Evolutionary conservation across 2,797 vertebrate genomes (phyloP).

Genomic region (Alcedo quadribrachys): DNA sequence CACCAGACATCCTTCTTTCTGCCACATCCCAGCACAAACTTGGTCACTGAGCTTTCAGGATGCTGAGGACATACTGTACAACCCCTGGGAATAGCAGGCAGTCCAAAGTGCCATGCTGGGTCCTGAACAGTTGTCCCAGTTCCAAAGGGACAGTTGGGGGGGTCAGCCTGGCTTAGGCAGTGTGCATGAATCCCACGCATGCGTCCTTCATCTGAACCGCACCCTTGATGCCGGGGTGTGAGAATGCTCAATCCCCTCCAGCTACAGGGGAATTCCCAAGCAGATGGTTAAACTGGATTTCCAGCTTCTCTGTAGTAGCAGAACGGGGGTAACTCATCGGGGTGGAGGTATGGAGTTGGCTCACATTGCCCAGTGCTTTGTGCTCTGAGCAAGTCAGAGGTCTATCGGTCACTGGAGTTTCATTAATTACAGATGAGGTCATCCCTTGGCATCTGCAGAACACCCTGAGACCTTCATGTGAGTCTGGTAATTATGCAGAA

Average conservation of each 20-base stretch:
- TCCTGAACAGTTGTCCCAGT: not conserved
- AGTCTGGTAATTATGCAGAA: not conserved
- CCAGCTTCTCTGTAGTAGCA: slow-evolving; percentile 42
- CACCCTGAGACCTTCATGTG: not conserved
- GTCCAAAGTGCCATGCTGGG: not conserved
- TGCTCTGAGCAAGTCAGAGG: slow-evolving; percentile 11
- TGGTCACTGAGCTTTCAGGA: not conserved
- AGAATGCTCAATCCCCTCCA: slow-evolving; percentile 65
- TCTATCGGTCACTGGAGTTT: slow-evolving; percentile 32
- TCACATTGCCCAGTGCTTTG: not conserved
- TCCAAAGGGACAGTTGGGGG: not conserved
- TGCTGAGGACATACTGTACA: not conserved
- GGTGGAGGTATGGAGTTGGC: not conserved
- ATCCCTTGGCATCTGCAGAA: not conserved
- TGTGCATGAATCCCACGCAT: not conserved
- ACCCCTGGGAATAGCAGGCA: not conserved
- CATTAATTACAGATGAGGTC: slow-evolving; percentile 8
- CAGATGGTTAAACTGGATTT: slow-evolving; percentile 64
- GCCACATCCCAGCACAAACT: not conserved
- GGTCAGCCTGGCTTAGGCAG: slow-evolving; percentile 29
- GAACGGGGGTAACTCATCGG: slow-evolving; percentile 49
- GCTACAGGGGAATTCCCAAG: slow-evolving; percentile 69
- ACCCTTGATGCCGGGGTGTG: slow-evolving; percentile 60
- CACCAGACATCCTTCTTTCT: not conserved
- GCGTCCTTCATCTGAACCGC: slow-evolving; percentile 46